Evolutionary conservation across 37 sponge, comb jelly and placozoan genomes (phyloP).

Genomic region (Crambe crambe): DNA sequence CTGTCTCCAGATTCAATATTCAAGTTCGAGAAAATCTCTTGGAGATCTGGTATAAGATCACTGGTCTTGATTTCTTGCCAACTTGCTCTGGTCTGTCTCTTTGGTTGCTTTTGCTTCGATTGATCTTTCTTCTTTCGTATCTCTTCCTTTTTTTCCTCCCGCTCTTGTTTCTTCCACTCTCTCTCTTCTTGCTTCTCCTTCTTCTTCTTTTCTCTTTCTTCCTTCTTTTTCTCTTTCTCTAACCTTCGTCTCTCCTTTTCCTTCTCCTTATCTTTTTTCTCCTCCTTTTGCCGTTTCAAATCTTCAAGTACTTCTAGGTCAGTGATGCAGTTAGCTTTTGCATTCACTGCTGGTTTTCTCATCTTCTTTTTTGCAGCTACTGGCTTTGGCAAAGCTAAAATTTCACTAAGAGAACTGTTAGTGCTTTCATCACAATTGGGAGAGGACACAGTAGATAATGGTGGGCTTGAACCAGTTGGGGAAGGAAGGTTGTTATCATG

Average conservation of each 20-base stretch:
- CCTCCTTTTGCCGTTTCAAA: background rate
- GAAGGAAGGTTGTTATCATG: too few species aligned
- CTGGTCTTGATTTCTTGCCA: background rate
- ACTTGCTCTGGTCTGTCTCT: background rate
- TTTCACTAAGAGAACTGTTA: constrained; percentile 12
- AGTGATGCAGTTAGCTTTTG: constrained; percentile 15
- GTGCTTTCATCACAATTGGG: constrained; percentile 10
- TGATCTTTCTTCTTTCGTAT: background rate
- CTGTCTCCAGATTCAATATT: background rate
- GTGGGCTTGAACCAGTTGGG: too few species aligned
- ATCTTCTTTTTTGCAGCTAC: constrained; percentile 6
- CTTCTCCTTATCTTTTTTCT: too few species aligned
- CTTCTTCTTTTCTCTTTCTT: constrained; percentile 14
- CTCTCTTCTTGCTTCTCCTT: too few species aligned
- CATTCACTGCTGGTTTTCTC: background rate
- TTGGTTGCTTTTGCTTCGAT: background rate
- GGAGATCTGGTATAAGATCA: background rate
- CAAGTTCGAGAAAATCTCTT: background rate
- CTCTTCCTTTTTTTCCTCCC: constrained; percentile 6
- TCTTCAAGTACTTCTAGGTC: background rate
- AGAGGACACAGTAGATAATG: too few species aligned
- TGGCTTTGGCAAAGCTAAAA: constrained; percentile 12
- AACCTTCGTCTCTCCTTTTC: background rate
- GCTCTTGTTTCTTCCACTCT: background rate
- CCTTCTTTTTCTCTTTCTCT: constrained; percentile 2